Conservation (phyloP, 2,888 invertebrate genomes). For the Lithodes maja region DNA sequence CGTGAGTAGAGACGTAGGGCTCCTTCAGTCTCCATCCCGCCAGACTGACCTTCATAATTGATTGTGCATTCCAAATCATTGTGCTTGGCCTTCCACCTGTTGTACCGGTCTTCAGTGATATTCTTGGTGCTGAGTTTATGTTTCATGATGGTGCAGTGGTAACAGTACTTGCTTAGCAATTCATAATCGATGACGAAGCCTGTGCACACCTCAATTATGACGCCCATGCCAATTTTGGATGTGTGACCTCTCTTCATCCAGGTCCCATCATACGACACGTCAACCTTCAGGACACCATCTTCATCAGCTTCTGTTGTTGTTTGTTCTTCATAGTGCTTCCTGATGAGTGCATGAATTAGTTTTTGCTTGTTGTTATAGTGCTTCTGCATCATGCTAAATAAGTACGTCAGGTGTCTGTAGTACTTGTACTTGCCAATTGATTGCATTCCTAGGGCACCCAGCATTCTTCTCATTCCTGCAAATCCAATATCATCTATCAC, state of each 20-base stretch:
- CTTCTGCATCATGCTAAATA: not conserved
- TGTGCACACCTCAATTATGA: slow-evolving; percentile 1
- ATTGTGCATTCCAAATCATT: not conserved
- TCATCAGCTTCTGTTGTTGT: not conserved
- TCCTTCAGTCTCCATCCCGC: slow-evolving; percentile 15
- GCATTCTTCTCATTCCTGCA: slow-evolving; percentile 16
- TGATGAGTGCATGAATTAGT: not conserved
- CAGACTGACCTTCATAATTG: slow-evolving; percentile 19
- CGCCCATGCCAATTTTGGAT: slow-evolving; percentile 21
- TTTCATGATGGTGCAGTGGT: not conserved
- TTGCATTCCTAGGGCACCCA: not conserved
- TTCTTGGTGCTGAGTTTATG: not conserved
- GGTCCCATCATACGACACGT: slow-evolving; percentile 15
- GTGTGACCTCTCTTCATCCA: slow-evolving; percentile 30
- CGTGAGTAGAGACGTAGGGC: not conserved
- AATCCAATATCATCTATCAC: no score
- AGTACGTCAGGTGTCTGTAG: slow-evolving; percentile 12
- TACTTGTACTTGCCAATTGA: not conserved
- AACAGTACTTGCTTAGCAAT: slow-evolving; percentile 5
- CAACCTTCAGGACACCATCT: slow-evolving; percentile 25
- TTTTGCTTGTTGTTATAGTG: not conserved
- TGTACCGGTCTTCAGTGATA: slow-evolving; percentile 6
- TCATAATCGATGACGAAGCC: slow-evolving; percentile 18
- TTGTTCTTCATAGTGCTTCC: slow-evolving; percentile 17
- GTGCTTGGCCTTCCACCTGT: slow-evolving; percentile 11